phyloP scores from a whole-genome alignment of 1,140 invertebrate species.

The Drosophila athabasca region DNA sequence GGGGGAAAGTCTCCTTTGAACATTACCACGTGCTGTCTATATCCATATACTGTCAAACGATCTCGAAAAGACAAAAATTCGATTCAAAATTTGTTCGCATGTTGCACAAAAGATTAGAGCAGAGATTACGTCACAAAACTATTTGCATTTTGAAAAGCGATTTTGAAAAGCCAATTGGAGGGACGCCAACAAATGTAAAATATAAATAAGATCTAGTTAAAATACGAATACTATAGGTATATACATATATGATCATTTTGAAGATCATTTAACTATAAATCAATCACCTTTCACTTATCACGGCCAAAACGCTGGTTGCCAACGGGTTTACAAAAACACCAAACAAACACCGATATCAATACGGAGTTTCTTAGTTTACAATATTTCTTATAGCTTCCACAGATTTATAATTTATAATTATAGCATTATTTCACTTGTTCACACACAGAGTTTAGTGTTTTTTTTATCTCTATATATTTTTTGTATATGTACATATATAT shows the following conservation, averaged over 20 bases:
- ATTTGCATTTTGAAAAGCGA: slow-evolving; percentile 30
- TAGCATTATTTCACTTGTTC: not conserved
- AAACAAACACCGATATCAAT: slow-evolving; percentile 16
- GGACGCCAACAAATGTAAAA: slow-evolving; percentile 31
- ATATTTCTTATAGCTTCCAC: slow-evolving; percentile 2
- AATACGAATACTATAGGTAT: not conserved
- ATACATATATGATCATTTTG: slow-evolving; percentile 12
- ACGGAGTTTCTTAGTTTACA: not conserved
- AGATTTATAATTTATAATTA: too few species aligned
- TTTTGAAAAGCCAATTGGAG: slow-evolving; percentile 31
- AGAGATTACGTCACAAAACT: slow-evolving; percentile 41
- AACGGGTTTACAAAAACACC: slow-evolving; percentile 11
- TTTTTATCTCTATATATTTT: slow-evolving; percentile 25
- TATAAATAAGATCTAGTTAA: slow-evolving; percentile 8
- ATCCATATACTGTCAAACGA: not conserved
- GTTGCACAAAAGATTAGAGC: not conserved
- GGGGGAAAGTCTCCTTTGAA: slow-evolving; percentile 6
- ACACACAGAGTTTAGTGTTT: not conserved
- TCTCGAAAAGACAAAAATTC: slow-evolving; percentile 4
- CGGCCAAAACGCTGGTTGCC: slow-evolving; percentile 26
- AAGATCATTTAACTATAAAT: slow-evolving; percentile 2
- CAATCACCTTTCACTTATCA: slow-evolving; percentile 50
- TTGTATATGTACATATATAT: slow-evolving; percentile 8
- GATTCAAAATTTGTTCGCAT: not conserved
- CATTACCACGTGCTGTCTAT: slow-evolving; percentile 26